Conservation (phyloP, 2,888 invertebrate species). For the Xestia c-nigrum region DNA sequence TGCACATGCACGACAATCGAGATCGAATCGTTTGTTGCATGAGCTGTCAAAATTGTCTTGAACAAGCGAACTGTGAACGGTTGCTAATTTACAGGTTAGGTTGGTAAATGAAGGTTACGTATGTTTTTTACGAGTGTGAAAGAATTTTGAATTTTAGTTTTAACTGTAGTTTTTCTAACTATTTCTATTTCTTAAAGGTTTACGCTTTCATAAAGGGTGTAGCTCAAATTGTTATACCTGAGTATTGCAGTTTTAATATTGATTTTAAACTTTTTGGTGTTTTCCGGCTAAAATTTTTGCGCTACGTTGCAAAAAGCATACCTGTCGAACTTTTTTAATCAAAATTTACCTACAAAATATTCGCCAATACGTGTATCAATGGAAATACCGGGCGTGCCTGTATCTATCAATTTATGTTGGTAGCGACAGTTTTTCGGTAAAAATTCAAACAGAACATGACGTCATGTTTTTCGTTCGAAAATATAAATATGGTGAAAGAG, state of each 20-base stretch:
- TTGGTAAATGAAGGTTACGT: constrained; percentile 40
- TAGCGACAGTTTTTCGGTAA: constrained; percentile 11
- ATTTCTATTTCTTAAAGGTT: neutral
- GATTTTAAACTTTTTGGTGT: neutral
- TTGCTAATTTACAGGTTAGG: constrained; percentile 49
- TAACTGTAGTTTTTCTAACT: neutral
- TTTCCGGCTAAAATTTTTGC: neutral
- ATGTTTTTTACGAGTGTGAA: neutral
- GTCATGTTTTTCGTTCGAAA: constrained; percentile 23
- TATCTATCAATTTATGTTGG: constrained; percentile 15
- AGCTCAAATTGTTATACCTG: neutral
- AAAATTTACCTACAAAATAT: constrained; percentile 13
- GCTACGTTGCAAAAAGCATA: neutral
- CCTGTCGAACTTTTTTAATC: constrained; percentile 13
- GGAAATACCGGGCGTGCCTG: neutral
- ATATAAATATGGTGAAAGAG: constrained; percentile 13
- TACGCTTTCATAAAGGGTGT: neutral
- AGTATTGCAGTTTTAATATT: neutral
- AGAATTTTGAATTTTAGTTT: neutral
- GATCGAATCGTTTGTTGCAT: constrained; percentile 56
- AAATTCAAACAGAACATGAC: constrained; percentile 29
- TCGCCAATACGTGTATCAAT: constrained; percentile 15
- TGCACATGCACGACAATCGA: constrained; percentile 53
- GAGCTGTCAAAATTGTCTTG: constrained; percentile 59
- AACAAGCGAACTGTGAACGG: constrained; percentile 55